These are phyloP conservation scores for chimpanzee (Pan troglodytes) DNA, from an alignment of 2,113 vertebrate genomes.

Conservation along the genomic window DNA sequence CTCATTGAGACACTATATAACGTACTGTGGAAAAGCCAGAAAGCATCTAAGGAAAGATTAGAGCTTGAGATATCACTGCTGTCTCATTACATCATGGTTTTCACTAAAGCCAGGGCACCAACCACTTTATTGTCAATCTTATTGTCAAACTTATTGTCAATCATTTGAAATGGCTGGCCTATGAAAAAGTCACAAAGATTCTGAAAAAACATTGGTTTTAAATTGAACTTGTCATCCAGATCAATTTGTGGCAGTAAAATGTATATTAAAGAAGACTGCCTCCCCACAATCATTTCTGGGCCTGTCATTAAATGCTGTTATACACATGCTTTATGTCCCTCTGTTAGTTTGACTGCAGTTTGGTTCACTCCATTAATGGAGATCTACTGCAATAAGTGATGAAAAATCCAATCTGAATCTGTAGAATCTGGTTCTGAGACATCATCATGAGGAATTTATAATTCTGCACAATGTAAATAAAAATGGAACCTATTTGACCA, in stretches of 20 bases:
- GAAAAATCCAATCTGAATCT: background rate
- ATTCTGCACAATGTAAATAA: background rate
- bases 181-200: background rate
- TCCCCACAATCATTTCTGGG: background rate
- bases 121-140: background rate
- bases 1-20: background rate
- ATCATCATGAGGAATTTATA: background rate
- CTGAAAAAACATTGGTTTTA: slow-evolving; percentile 40
- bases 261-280: background rate
- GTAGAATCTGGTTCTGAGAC: background rate
- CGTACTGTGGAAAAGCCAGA: background rate
- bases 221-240: background rate
- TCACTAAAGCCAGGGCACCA: background rate
- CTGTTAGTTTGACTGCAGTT: slow-evolving; percentile 14
- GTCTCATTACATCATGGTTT: background rate
- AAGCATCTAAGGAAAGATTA: background rate
- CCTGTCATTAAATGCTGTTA: background rate
- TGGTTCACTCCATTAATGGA: background rate
- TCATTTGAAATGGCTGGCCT: background rate
- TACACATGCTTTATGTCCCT: background rate
- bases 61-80: background rate
- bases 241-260: slow-evolving; percentile 34
- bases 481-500: background rate
- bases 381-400: background rate
- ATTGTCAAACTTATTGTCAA: background rate